A percentile compares a stretch with the other conserved stretches of the same genome.
phyloP scores from a whole-genome alignment of 1,140 invertebrate genomes.

The Parasteatoda tepidariorum region DNA sequence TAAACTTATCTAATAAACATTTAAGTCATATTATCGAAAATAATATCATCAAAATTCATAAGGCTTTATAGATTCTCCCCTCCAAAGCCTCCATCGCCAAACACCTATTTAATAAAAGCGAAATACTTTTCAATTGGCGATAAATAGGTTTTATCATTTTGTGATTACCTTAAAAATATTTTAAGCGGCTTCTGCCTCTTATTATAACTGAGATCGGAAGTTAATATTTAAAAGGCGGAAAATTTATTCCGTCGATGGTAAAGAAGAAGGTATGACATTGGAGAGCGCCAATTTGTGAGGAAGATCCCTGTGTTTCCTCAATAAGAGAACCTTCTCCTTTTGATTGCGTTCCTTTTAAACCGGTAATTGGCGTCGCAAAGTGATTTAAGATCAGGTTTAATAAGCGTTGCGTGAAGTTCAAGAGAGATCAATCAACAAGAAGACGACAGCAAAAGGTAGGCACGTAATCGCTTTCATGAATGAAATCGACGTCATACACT shows the following conservation, averaged over 20 bases:
- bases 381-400: slow-evolving; percentile 35
- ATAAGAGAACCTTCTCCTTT: background rate
- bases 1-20: no score
- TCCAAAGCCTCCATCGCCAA: no score
- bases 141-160: background rate
- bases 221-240: slow-evolving; percentile 46
- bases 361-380: slow-evolving; percentile 24
- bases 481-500: slow-evolving; percentile 46
- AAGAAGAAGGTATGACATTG: slow-evolving; percentile 28
- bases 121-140: background rate
- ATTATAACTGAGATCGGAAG: slow-evolving; percentile 12
- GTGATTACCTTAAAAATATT: background rate
- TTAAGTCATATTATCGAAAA: no score
- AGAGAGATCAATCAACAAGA: slow-evolving; percentile 28
- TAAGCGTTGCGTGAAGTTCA: slow-evolving; percentile 2
- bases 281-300: background rate
- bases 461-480: slow-evolving; percentile 32
- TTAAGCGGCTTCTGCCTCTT: slow-evolving; percentile 22
- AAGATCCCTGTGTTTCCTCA: slow-evolving; percentile 1
- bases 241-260: slow-evolving; percentile 8
- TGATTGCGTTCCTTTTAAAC: slow-evolving; percentile 8
- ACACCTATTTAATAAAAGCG: background rate
- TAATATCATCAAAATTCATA: no score
- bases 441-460: slow-evolving; percentile 29
- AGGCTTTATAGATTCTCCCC: no score